Base-by-base conservation (phyloP, 23 tunicate species). In the Diplosoma virens region DNA sequence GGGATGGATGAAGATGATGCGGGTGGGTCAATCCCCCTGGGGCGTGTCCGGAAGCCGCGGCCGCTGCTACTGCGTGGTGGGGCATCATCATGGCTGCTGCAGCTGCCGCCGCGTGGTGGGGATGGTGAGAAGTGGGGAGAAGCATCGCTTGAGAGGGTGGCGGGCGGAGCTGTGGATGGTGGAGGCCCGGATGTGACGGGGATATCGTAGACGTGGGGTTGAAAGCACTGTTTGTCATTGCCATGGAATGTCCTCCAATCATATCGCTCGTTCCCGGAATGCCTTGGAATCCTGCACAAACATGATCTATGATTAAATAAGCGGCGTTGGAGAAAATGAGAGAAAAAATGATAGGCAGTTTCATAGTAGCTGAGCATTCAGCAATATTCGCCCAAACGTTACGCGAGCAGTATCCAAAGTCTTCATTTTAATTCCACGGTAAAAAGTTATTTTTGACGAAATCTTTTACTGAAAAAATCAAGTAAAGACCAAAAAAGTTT, bases 41-140 rank as follows among this genome's bases (percentile, higher is more conserved):
- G 22, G 37, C 56, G 72, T 89, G 96, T 3, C 89, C 87, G 20
- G 81, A 88, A 0, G 96, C 96, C 25, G 96, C 96, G 22, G 74
- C 74, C 0, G 95, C 95, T 3, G 95, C 87, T 1, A 84, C 96
- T 46, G 89, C 79, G 46, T 90, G 97, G 82, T 90, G 90, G 74
- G 97, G 97, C 89, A 90, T 90, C 97, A 90, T 90, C 90, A 90
- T 90, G 25, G 90, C 97, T 6, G 97, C 97, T 0, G 97, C 97
- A 26, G 97, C 97, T 3, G 86, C 86, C 11, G 96, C 96, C 25
- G 96, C 96, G 47, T 89, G 96, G 54, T 81, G 88, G 7, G 78
- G 88, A 32, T 81, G 88, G 25, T 84, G 90, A 32, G 84, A 64
- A 25, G 79, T 82, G 0, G 86, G 89, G 2, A 90, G 79, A 22